Conservation (phyloP, 2,797 vertebrate species). For the Aulostomus chinensis region DNA sequence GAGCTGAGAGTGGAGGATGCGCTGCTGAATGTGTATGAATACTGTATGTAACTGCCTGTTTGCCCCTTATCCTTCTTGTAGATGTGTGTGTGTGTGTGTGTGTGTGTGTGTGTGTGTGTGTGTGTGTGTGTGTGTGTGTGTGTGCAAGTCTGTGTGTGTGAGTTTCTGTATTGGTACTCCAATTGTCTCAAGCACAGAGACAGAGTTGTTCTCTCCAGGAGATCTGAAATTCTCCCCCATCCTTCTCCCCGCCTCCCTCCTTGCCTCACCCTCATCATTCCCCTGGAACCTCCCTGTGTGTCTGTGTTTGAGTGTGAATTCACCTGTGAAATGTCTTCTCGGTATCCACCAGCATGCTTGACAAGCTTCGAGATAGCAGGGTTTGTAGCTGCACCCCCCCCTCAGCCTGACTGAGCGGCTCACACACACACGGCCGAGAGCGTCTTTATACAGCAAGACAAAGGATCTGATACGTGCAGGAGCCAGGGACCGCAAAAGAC, state of each 20-base stretch:
- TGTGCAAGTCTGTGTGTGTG: not conserved
- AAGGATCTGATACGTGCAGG: not conserved
- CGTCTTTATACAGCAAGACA: not conserved
- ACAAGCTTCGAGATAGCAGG: conserved; percentile 28
- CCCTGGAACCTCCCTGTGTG: conserved; percentile 13
- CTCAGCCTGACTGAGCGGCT: conserved; percentile 1
- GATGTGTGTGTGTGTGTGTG: not conserved
- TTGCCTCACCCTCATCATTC: conserved; percentile 11
- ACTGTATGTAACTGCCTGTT: not conserved
- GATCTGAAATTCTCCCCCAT: conserved; percentile 5
- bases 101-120: not conserved
- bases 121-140: conserved; percentile 2
- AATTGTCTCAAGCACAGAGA: conserved; percentile 33
- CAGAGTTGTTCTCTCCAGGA: conserved; percentile 21
- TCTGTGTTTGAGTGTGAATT: conserved; percentile 35
- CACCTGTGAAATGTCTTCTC: conserved; percentile 57
- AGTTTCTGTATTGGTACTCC: conserved; percentile 33
- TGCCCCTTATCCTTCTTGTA: not conserved
- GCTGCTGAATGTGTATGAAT: not conserved
- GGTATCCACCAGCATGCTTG: conserved; percentile 41
- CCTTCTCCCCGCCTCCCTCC: conserved; percentile 2
- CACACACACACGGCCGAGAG: not conserved
- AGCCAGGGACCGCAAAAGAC: too few species aligned
- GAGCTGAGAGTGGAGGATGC: conserved; percentile 12
- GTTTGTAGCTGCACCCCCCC: conserved; percentile 10